A percentile compares a stretch with the other conserved stretches of the same genome.
phyloP scores from a whole-genome alignment of 2,113 vertebrate species.

The Lepidothrix coronata region DNA sequence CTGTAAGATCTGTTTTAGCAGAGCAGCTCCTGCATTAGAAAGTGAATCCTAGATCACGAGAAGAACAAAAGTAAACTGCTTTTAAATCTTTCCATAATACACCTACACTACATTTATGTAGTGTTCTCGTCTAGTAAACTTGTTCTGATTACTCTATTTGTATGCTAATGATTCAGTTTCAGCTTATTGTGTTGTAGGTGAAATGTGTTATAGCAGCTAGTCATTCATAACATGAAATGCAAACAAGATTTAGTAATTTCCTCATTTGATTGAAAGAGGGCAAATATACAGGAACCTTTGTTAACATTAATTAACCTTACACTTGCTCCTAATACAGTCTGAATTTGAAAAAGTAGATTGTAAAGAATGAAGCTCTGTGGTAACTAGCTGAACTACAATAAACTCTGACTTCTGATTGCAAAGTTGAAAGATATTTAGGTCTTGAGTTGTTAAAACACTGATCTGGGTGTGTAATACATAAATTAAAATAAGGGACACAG shows the following conservation, averaged over 20 bases:
- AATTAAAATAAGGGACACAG: not conserved
- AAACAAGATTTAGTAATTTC: not conserved
- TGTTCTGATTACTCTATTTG: not conserved
- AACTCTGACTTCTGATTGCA: not conserved
- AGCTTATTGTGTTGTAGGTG: not conserved
- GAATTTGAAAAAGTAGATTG: not conserved
- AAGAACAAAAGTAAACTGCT: not conserved
- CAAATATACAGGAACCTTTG: not conserved
- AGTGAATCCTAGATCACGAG: not conserved
- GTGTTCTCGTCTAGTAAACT: not conserved
- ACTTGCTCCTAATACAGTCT: not conserved
- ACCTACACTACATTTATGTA: not conserved
- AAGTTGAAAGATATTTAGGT: not conserved
- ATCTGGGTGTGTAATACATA: not conserved
- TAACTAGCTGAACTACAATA: not conserved
- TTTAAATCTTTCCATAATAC: not conserved
- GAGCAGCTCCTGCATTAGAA: not conserved
- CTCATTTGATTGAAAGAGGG: not conserved
- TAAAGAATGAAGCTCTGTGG: not conserved
- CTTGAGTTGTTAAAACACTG: not conserved
- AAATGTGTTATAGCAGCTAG: not conserved
- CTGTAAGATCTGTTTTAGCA: not conserved
- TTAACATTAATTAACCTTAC: not conserved
- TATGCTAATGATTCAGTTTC: not conserved
- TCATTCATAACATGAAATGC: not conserved